phyloP scores from a whole-genome alignment of 2,888 invertebrate genomes.

The Andrena chrysosceles region DNA sequence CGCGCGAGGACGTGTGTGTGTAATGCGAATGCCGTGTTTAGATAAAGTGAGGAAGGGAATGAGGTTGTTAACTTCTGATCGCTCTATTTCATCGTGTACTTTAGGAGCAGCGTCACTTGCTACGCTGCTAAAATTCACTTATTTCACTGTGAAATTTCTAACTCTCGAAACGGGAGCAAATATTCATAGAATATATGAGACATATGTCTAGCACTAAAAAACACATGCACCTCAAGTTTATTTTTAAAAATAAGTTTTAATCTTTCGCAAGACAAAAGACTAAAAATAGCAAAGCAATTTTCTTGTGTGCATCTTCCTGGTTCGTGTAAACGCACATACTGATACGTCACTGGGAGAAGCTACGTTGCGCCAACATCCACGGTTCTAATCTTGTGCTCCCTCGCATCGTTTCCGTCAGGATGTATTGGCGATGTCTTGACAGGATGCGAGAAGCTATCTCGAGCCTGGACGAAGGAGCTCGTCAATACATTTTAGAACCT shows the following conservation, averaged over 20 bases:
- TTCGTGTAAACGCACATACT: slow-evolving; percentile 44
- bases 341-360: slow-evolving; percentile 10
- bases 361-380: slow-evolving; percentile 23
- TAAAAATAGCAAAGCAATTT: slow-evolving; percentile 27
- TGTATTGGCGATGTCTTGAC: slow-evolving; percentile 38
- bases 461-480: slow-evolving; percentile 10
- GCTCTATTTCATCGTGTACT: slow-evolving; percentile 12
- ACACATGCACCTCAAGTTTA: too few relatives aligned
- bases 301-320: slow-evolving; percentile 24
- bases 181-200: too few relatives aligned
- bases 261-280: slow-evolving; percentile 20
- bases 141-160: not conserved
- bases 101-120: not conserved
- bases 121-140: not conserved
- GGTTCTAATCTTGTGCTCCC: slow-evolving; percentile 42
- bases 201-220: too few relatives aligned
- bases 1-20: not conserved
- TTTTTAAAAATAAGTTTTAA: too few relatives aligned
- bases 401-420: slow-evolving; percentile 39
- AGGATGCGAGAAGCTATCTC: slow-evolving; percentile 43
- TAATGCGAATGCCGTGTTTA: slow-evolving; percentile 30
- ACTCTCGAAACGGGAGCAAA: too few relatives aligned
- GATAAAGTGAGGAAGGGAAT: slow-evolving; percentile 10
- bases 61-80: slow-evolving; percentile 28
- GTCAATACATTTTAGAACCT: not conserved